phyloP scores from a whole-genome alignment of 2,113 vertebrate genomes.

The Ailuropoda melanoleuca region DNA sequence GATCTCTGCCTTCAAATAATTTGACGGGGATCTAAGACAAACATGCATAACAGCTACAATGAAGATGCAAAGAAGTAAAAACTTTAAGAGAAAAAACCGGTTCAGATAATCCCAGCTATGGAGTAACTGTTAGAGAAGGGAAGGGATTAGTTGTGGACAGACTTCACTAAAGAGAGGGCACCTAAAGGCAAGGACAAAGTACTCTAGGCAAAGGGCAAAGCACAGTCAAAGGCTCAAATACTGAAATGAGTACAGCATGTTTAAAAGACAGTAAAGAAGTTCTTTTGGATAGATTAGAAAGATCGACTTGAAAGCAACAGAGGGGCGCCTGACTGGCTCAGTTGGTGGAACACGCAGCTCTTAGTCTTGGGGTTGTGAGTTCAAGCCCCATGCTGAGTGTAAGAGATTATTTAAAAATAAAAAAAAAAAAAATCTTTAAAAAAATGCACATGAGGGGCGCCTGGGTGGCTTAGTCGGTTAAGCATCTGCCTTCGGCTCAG shows the following conservation, averaged over 20 bases:
- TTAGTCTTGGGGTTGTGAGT: background rate
- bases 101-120: background rate
- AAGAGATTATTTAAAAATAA: background rate
- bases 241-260: background rate
- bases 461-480: too few species aligned
- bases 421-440: background rate
- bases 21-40: background rate
- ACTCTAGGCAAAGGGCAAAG: background rate
- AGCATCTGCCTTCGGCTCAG: too few species aligned
- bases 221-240: background rate
- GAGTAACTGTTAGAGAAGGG: background rate
- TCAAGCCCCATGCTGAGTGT: background rate
- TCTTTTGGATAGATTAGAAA: background rate
- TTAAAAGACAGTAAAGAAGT: conserved; percentile 37
- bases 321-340: background rate
- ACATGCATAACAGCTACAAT: background rate
- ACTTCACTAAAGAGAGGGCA: background rate
- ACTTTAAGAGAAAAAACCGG: background rate
- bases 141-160: background rate
- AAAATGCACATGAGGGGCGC: too few species aligned
- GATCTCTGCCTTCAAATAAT: conserved; percentile 34
- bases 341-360: background rate
- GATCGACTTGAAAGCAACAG: conserved; percentile 32
- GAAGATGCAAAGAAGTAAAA: conserved; percentile 35
- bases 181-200: background rate